Evolutionary conservation across 2,888 invertebrate species (phyloP), one percentile per base, ranked within the genome.

Genomic region (Morpho achilles): DNA sequence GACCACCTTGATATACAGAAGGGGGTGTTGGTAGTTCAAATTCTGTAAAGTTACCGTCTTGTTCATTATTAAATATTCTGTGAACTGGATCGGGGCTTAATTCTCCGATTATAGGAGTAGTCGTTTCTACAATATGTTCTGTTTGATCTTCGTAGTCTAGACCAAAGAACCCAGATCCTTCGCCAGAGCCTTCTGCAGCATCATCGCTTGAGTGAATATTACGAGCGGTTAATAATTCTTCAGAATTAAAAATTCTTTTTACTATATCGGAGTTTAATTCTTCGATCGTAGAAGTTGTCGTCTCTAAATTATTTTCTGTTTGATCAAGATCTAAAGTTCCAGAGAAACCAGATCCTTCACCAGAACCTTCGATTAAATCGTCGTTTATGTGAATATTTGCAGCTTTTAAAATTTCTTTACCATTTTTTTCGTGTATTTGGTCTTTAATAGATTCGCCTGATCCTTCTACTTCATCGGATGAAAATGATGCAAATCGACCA

Each of bases 171-270:
- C 87, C 88, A 61, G 88, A 90, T 32, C 88, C 86, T 65, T 87
- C 84, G 9, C 84, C 86, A 46, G 87, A 87, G 54, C 85, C 88
- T 73, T 87, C 87, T 10, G 70, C 54, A 9, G 77, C 75, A 70
- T 83, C 81, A 66, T 75, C 81, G 40, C 86, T 87, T 50, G 76
- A 77, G 53, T 75, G 73, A 58, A 69, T 65, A 62, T 72, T 70
- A 50, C 79, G 74, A 46, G 67, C 76, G 46, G 77, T 71, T 62
- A 83, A 68, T 48, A 79, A 65, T 69, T 82, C 79, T 61, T 84
- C 82, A 50, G 63, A 64, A 50, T 69, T 72, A 23, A 79, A 61
- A 54, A 52, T 65, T 73, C 76, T 44, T 52, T 60, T 48, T 69
- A 65, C 16, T 70, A 61, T 63, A 64, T 73, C 8, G 77, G 71